Evolutionary conservation across 2,888 invertebrate genomes (phyloP), one percentile per base, ranked within the genome.

Genomic region (Melieria picta): DNA sequence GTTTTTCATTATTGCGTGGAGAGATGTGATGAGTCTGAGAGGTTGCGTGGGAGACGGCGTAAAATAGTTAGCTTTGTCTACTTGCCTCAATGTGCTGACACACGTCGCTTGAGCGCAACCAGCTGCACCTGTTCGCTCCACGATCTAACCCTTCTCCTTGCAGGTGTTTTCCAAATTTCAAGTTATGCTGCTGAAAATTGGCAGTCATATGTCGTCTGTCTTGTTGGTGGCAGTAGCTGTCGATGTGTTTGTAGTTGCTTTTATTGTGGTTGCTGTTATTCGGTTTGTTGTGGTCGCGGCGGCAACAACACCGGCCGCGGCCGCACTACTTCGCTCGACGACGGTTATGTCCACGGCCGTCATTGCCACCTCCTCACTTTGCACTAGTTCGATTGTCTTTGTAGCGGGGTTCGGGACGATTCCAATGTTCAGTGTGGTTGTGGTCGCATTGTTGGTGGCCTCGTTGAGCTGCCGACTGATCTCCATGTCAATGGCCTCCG

Each of bases 401-500:
- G 79, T 80, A 65, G 58, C 64, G 62, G 55, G 61, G 55, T 30
- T 69, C 42, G 62, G 16, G 30, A 30, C 30, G 30, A 67, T 63
- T 42, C 74, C 71, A 66, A 55, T 69, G 67, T 50, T 74, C 58
- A 55, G 71, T 77, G 74, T 69, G 74, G 76, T 72, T 79, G 76
- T 72, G 77, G 73, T 72, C 80, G 65, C 77, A 75, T 74, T 73
- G 75, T 79, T 77, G 65, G 79, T 78, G 77, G 83, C 84, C 73
- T 72, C 72, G 71, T 80, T 83, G 72, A 84, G 75, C 77, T 85
- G 85, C 16, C 85, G 77, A 4, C 83, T 83, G 11, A 85, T 82
- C 79, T 85, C 85, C 60, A 82, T 81, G 74, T 85, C 86, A 67
- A 85, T 85, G 65, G 84, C 85, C 77, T 86, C 85, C 11, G 86